Base-by-base conservation (phyloP, 2,797 vertebrate species). In the Gobionotothen gibberifrons region DNA sequence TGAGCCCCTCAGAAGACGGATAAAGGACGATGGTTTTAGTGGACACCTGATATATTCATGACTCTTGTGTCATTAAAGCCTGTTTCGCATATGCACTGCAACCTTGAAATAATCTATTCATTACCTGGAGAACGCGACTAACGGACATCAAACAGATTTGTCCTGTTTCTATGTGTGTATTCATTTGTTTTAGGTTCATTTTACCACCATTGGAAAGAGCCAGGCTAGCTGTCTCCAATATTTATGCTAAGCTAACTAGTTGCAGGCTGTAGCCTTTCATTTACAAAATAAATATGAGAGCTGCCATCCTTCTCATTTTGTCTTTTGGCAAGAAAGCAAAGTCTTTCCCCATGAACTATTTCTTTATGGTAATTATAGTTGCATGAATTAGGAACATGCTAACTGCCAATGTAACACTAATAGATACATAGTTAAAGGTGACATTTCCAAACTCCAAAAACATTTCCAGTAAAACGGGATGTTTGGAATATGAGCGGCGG, bases 391-490 rank as follows among this genome's bases (percentile, higher is more conserved):
- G 3, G 22, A 76, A 59, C 48, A 56, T 9, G 5, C 22, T 42
- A 52, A 74, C 59, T 19, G 9, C 13, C 10, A 61, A 13, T 5
- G 49, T 39, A 21, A 7, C 3, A 39, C n/a, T 3, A 39, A 42
- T 54, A 5, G 2, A 29, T 8, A 52, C 57, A 43, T 17, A 13
- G 22, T 36, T 21, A 14, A 51, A 32, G 36, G 56, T 22, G 3
- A 42, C 46, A 52, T 72, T 69, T 40, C 8, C 39, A 64, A 70
- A 66, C 63, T 15, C 32, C 21, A 0, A 12, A 69, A 19, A 71
- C 16, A 63, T 73, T 85, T 87, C 53, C 75, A 76, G 16, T 72
- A 66, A 82, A 63, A 49, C 19, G 17, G 47, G 43, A 69, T 63
- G 70, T 80, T 83, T 82, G 54, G 56, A 66, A n/a, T 9, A 54